A percentile compares a stretch with the other conserved stretches of the same genome.
phyloP scores from a whole-genome alignment of 2,797 vertebrate genomes.

The Hozukius guyotensis region DNA sequence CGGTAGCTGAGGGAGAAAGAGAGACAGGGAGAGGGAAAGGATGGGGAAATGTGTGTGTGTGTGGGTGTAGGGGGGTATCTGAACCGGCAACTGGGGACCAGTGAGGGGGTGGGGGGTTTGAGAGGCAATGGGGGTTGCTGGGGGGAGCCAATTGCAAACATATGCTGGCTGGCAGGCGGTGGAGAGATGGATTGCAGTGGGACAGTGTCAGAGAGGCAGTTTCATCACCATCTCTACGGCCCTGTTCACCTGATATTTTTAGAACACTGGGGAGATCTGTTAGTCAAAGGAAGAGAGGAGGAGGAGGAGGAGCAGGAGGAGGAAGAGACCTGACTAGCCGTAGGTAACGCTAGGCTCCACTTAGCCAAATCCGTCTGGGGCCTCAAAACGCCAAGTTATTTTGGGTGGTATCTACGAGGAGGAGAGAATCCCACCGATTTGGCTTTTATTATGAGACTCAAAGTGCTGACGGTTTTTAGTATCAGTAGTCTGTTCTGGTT shows the following conservation, averaged over 20 bases:
- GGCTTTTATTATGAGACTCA: slow-evolving; percentile 15
- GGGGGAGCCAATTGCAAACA: slow-evolving; percentile 97
- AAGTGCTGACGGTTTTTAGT: background rate
- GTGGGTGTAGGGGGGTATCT: slow-evolving; percentile 34
- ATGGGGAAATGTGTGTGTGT: slow-evolving; percentile 5
- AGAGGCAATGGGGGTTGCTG: slow-evolving; percentile 82
- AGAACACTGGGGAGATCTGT: slow-evolving; percentile 98
- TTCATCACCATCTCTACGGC: slow-evolving; percentile 97
- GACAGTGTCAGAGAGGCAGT: slow-evolving; percentile 97
- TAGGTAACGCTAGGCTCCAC: slow-evolving; percentile 79
- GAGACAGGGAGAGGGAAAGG: slow-evolving; percentile 53
- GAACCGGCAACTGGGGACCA: slow-evolving; percentile 90
- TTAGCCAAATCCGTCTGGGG: slow-evolving; percentile 56
- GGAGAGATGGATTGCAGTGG: slow-evolving; percentile 98
- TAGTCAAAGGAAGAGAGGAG: slow-evolving; percentile 90
- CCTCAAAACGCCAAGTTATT: slow-evolving; percentile 56
- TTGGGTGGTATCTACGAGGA: slow-evolving; percentile 37
- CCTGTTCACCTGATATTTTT: slow-evolving; percentile 99
- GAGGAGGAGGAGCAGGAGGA: slow-evolving; percentile 54
- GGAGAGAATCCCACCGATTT: slow-evolving; percentile 1
- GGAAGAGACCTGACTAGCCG: slow-evolving; percentile 90
- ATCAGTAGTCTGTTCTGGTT: slow-evolving; percentile 4
- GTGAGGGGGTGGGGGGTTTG: slow-evolving; percentile 78
- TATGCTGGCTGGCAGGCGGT: slow-evolving; percentile 97
- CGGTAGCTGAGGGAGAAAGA: slow-evolving; percentile 90